Evolutionary conservation across 2,797 vertebrate species (phyloP), one percentile per base, ranked within the genome.

Genomic region (Tokudaia muenninki): DNA sequence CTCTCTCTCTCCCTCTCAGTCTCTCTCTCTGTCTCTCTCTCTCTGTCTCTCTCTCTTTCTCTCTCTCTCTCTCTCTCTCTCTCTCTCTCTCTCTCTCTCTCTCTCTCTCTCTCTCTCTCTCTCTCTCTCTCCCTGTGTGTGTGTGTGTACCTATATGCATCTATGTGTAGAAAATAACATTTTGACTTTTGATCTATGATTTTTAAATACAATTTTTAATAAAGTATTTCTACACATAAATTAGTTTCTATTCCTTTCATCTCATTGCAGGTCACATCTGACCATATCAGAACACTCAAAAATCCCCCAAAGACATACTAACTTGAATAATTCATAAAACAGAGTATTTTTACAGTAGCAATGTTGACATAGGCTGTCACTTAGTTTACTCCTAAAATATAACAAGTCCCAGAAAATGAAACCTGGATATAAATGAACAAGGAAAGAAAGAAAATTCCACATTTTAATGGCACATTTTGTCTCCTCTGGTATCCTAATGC

Each of bases 291-390:
- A 98, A 94, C 96, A 44, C 90, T 96, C 4, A 96, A 93, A 92
- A 90, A 52, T 88, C 70, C 47, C 79, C 74, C 41, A 13, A 70
- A 96, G 67, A 91, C 65, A 92, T 75, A 52, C 37, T 95, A 92
- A 3, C 31, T 81, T 96, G 84, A 98, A 97, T 98, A 98, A 98
- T 97, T 98, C 82, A 97, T 94, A 93, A 96, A 65, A 96, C 12
- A 90, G 70, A 87, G 6, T 80, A 93, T 91, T 96, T 95, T 97
- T 91, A 91, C 82, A 98, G 19, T 75, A 97, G 41, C 78, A 95
- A 37, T 94, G 67, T 57, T 96, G 63, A 67, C 55, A 50, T 19
- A 95, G 95, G 70, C 10, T 72, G 34, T 59, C 34, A 94, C 24
- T 37, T 90, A 93, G 13, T 67, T 96, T 90, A 75, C 70, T 94